A percentile compares a stretch with the other conserved stretches of the same genome.
These are phyloP conservation scores for Erinaceus europaeus DNA, from an alignment of 2,113 vertebrate species.

Conservation along the genomic window DNA sequence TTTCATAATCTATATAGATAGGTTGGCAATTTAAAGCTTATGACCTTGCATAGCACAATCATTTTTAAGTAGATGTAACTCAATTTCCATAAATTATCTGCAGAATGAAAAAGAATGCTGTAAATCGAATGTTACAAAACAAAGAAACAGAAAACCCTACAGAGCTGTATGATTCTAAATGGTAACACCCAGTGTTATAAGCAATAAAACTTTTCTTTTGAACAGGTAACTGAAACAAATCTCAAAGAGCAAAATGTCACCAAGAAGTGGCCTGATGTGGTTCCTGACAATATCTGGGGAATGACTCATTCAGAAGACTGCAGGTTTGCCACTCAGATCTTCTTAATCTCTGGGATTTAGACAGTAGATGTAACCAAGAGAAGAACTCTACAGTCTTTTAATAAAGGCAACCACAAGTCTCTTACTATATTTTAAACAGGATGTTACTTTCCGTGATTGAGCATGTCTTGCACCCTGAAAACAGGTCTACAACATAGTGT, in stretches of 20 bases:
- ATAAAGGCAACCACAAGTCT: conserved; percentile 39
- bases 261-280: neutral
- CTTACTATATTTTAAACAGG: conserved; percentile 56
- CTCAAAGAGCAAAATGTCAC: neutral
- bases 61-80: neutral
- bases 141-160: neutral
- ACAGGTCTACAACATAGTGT: neutral
- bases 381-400: conserved; percentile 35
- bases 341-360: neutral
- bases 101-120: neutral
- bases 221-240: neutral
- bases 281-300: neutral
- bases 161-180: neutral
- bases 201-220: neutral
- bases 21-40: neutral
- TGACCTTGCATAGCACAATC: neutral
- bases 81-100: neutral
- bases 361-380: conserved; percentile 32
- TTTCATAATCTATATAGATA: neutral
- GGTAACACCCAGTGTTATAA: neutral
- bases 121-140: neutral
- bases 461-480: conserved; percentile 17
- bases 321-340: neutral
- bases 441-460: conserved; percentile 50
- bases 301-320: neutral